Evolutionary conservation across 2,888 invertebrate genomes (phyloP), one percentile per base, ranked within the genome.

Genomic region (Drosophila anceps): DNA sequence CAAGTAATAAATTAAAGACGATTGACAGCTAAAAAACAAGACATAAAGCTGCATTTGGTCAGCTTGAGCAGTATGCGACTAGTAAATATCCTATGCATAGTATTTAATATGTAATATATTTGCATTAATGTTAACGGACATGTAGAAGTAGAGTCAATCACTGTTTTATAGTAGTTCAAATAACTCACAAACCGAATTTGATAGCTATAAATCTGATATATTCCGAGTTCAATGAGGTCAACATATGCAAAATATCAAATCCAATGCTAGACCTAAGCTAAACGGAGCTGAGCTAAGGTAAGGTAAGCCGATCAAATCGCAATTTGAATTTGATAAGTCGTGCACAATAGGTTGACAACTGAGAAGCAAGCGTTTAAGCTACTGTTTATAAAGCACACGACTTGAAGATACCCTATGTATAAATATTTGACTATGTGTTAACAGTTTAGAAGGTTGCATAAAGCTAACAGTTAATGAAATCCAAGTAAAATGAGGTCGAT

Each of bases 211-310:
- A 31, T 31, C 13, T 13, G 18, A 50, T 50, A 50, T 13, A 13
- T 10, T 0, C 1, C 13, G 33, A 15, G 51, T 35, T 53, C 35
- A 24, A 35, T 35, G 35, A 53, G 51, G 15, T 35, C 35, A 53
- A 20, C 13, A 50, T 33, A 33, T 31, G 50, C 31, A 18, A 50
- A 48, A 31, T 50, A 50, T 12, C 31, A 31, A 50, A 50, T 13
- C 12, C 29, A 29, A 50, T 50, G 50, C 31, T 20, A 31, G 5
- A 50, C 10, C 48, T 29, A 6, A 48, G 29, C 48, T 29, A 27
- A 31, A 31, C 18, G 12, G 15, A 46, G 46, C n/a, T n/a, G 9
- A 29, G 50, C 29, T 48, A 6, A 51, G 51, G 20, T 33, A 35
- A 51, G 20, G 15, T 35, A 35, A 53, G 35, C 51, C 15, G 35